These are phyloP conservation scores for Carcinoscorpius rotundicauda DNA, from an alignment of 1,140 invertebrate species.

Conservation along the genomic window DNA sequence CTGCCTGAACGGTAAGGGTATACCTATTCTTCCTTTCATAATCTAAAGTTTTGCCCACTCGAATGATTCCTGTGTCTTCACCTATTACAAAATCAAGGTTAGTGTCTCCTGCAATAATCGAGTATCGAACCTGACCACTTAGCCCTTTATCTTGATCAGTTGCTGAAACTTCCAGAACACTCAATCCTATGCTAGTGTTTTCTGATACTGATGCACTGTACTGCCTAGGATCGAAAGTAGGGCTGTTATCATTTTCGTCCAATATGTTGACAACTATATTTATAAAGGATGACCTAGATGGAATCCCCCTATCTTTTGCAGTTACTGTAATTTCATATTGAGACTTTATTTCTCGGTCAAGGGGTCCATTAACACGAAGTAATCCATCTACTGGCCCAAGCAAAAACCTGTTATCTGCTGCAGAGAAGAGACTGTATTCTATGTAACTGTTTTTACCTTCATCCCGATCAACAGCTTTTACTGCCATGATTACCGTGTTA, in stretches of 20 bases:
- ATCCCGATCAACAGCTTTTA: constrained; percentile 83
- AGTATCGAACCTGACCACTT: constrained; percentile 77
- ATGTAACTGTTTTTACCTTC: constrained; percentile 87
- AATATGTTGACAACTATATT: constrained; percentile 59
- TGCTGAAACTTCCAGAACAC: constrained; percentile 68
- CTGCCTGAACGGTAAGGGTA: constrained; percentile 64
- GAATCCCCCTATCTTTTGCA: constrained; percentile 69
- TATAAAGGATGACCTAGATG: constrained; percentile 54
- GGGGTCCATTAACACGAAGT: constrained; percentile 59
- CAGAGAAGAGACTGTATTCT: constrained; percentile 57
- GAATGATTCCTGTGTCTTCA: constrained; percentile 73
- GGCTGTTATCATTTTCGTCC: constrained; percentile 90
- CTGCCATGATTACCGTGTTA: constrained; percentile 77
- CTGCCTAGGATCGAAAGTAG: constrained; percentile 73
- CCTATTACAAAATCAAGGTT: constrained; percentile 81
- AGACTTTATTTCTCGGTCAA: constrained; percentile 62
- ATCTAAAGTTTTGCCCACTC: constrained; percentile 80
- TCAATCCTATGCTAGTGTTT: constrained; percentile 80
- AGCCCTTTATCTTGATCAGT: constrained; percentile 79
- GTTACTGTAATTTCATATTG: constrained; percentile 30
- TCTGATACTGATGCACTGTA: constrained; percentile 80
- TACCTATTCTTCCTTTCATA: constrained; percentile 79
- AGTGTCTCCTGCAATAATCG: constrained; percentile 73
- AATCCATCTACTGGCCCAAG: constrained; percentile 79
- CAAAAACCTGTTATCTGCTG: constrained; percentile 44